Evolutionary conservation across 2,113 vertebrate genomes (phyloP).

Genomic region (Scolopax mira): DNA sequence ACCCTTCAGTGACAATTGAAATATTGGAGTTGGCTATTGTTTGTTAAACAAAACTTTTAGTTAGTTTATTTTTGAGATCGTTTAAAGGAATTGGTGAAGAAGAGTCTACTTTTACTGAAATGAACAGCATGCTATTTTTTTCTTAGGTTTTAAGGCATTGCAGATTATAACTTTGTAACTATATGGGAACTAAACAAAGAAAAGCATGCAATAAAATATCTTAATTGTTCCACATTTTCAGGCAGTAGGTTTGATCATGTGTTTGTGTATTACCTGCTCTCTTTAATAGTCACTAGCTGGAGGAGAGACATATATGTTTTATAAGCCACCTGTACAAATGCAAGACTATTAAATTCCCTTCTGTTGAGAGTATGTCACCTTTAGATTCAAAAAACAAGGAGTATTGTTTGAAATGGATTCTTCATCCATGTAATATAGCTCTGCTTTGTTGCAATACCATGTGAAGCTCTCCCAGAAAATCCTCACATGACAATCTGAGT

Average conservation of each 20-base stretch:
- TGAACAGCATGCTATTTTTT: background rate
- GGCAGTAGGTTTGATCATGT: background rate
- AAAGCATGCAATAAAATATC: constrained; percentile 32
- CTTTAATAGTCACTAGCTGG: constrained; percentile 24
- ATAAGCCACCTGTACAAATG: constrained; percentile 55
- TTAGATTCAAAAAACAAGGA: background rate
- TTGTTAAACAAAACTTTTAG: background rate
- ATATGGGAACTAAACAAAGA: constrained; percentile 7
- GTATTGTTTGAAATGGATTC: background rate
- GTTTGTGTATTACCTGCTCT: background rate
- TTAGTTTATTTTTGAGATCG: background rate
- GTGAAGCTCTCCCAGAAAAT: background rate
- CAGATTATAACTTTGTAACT: constrained; percentile 4
- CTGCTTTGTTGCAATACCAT: background rate
- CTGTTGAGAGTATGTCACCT: constrained; percentile 24
- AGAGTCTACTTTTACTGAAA: background rate
- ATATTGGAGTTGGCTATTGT: background rate
- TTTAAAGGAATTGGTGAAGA: background rate
- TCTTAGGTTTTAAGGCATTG: background rate
- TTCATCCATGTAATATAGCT: background rate
- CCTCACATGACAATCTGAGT: fast-evolving
- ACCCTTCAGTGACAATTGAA: background rate
- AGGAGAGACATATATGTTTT: constrained; percentile 28
- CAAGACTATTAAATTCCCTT: constrained; percentile 47
- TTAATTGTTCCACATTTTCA: constrained; percentile 42